Evolutionary conservation across 2,888 invertebrate species (phyloP).

Genomic region (Euproctis similis): DNA sequence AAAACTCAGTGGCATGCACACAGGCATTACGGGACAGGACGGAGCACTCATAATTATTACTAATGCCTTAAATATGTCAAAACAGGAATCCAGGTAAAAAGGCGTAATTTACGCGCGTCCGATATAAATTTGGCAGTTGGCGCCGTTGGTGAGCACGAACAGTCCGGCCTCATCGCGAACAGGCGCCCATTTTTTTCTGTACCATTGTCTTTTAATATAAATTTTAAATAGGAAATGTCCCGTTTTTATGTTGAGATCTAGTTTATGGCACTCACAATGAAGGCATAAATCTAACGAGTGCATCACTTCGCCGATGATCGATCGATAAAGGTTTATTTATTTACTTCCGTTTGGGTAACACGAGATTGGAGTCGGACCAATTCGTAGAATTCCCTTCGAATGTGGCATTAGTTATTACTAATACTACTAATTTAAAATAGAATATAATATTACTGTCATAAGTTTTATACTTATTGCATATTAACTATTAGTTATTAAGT

Average conservation of each 20-base stretch:
- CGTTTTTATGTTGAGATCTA: slow-evolving; percentile 76
- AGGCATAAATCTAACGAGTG: slow-evolving; percentile 72
- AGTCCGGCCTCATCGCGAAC: slow-evolving; percentile 49
- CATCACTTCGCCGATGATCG: slow-evolving; percentile 68
- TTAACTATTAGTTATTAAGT: too few relatives aligned
- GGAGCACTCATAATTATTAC: slow-evolving; percentile 75
- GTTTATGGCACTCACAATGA: slow-evolving; percentile 74
- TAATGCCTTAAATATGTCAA: slow-evolving; percentile 77
- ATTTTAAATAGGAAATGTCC: slow-evolving; percentile 75
- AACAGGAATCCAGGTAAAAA: slow-evolving; percentile 77
- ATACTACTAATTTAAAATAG: too few relatives aligned
- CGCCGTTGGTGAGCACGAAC: slow-evolving; percentile 52
- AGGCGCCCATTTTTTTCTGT: slow-evolving; percentile 73
- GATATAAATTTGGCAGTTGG: slow-evolving; percentile 76
- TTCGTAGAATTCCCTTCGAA: slow-evolving; percentile 50
- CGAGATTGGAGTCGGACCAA: slow-evolving; percentile 45
- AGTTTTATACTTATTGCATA: too few relatives aligned
- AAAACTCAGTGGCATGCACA: slow-evolving; percentile 65
- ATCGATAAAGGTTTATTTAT: slow-evolving; percentile 75
- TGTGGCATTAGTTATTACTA: too few relatives aligned
- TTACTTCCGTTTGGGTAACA: slow-evolving; percentile 61
- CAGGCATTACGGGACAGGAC: slow-evolving; percentile 50
- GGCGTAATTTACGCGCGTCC: slow-evolving; percentile 74
- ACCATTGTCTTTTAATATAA: slow-evolving; percentile 75
- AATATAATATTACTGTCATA: too few relatives aligned